Evolutionary conservation across 1,140 invertebrate genomes (phyloP).

Genomic region (Drosophila gunungcola): DNA sequence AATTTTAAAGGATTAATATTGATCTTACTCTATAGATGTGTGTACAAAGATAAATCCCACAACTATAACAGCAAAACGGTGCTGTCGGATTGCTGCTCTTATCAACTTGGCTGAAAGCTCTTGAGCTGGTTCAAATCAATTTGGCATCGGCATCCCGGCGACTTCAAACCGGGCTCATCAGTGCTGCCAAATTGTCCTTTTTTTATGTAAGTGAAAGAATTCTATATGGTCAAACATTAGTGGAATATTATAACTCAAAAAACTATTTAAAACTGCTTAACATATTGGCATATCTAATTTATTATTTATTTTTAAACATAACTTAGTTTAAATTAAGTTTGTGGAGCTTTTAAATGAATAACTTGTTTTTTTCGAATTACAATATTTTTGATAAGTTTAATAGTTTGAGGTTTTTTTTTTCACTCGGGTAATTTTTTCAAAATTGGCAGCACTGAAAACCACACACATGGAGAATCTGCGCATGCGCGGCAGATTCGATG

Average conservation of each 20-base stretch:
- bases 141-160: constrained; percentile 43
- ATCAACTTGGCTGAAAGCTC: constrained; percentile 75
- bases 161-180: neutral
- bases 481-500: constrained; percentile 43
- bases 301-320: too few relatives aligned
- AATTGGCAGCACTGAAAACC: constrained; percentile 14
- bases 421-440: neutral
- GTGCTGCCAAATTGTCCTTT: constrained; percentile 1
- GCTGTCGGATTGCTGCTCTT: constrained; percentile 60
- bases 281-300: too few relatives aligned
- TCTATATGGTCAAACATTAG: too few relatives aligned
- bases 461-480: constrained; percentile 49
- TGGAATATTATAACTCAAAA: too few relatives aligned
- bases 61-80: constrained; percentile 8
- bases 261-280: too few relatives aligned
- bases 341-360: too few relatives aligned
- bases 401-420: too few relatives aligned
- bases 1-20: too few relatives aligned
- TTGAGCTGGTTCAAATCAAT: constrained; percentile 76
- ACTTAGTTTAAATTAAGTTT: too few relatives aligned
- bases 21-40: neutral
- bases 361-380: too few relatives aligned
- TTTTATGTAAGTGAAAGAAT: too few relatives aligned
- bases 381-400: too few relatives aligned
- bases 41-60: constrained; percentile 13